These are phyloP conservation scores for Gnatocerus cornutus DNA, from an alignment of 2,888 invertebrate species.

Conservation along the genomic window DNA sequence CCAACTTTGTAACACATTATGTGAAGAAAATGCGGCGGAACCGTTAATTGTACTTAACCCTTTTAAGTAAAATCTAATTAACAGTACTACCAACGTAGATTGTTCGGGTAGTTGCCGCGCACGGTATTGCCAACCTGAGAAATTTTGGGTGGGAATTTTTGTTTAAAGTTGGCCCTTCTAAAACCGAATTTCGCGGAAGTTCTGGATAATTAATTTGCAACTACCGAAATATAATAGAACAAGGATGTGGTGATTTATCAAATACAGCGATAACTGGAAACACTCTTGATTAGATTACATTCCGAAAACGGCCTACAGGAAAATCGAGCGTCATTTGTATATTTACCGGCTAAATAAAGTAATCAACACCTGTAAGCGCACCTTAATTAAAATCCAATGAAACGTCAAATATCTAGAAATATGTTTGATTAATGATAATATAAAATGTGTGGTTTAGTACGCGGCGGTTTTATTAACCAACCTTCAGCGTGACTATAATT, in stretches of 20 bases:
- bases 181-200: neutral
- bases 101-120: too few relatives aligned
- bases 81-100: too few relatives aligned
- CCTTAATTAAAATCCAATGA: neutral
- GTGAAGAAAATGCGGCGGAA: too few relatives aligned
- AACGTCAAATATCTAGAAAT: neutral
- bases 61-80: too few relatives aligned
- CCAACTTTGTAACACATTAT: too few relatives aligned
- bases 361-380: neutral
- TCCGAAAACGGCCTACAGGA: neutral
- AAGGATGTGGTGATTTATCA: neutral
- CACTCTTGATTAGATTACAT: neutral
- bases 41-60: too few relatives aligned
- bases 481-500: too few relatives aligned
- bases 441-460: neutral
- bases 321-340: neutral
- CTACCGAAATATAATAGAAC: neutral
- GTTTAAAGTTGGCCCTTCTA: too few relatives aligned
- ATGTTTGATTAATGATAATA: conserved; percentile 1
- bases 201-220: too few relatives aligned
- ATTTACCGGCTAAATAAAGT: neutral
- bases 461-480: neutral
- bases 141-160: too few relatives aligned
- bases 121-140: too few relatives aligned
- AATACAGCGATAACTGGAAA: neutral